A percentile compares a stretch with the other conserved stretches of the same genome.
Evolutionary conservation across 2,113 vertebrate genomes (phyloP).

Genomic region (Lophotis ruficrista): DNA sequence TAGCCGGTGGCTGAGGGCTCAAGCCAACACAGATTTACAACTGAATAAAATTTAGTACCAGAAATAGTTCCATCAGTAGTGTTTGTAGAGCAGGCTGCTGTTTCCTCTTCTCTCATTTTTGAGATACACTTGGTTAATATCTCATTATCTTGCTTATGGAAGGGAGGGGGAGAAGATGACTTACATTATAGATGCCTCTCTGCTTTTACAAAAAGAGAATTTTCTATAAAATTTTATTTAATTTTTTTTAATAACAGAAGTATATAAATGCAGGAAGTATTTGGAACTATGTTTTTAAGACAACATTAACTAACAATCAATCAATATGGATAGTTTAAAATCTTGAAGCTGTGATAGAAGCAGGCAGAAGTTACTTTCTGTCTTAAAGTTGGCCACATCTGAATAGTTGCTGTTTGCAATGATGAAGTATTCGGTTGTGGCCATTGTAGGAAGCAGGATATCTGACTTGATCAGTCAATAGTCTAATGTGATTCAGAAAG

Average conservation of each 20-base stretch:
- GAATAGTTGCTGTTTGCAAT: background rate
- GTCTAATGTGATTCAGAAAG: background rate
- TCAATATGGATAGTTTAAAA: background rate
- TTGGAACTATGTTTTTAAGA: background rate
- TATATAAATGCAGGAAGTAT: background rate
- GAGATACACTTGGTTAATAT: background rate
- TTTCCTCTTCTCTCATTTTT: conserved; percentile 5
- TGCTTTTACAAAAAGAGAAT: background rate
- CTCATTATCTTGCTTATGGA: background rate
- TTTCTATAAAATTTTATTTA: background rate
- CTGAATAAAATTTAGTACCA: conserved; percentile 38
- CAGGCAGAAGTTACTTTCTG: background rate
- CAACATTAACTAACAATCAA: background rate
- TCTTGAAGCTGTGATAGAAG: background rate
- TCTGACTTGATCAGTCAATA: background rate
- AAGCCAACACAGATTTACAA: conserved; percentile 49
- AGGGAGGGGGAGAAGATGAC: background rate
- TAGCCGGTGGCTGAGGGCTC: conserved; percentile 34
- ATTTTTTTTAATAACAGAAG: background rate
- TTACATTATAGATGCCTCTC: background rate
- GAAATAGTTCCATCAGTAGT: conserved; percentile 27
- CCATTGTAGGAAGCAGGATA: background rate
- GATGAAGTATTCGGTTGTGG: background rate
- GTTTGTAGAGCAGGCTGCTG: background rate
- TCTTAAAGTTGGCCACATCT: background rate